Conservation (phyloP, 1,140 invertebrate species). For the Arctopsyche grandis region DNA sequence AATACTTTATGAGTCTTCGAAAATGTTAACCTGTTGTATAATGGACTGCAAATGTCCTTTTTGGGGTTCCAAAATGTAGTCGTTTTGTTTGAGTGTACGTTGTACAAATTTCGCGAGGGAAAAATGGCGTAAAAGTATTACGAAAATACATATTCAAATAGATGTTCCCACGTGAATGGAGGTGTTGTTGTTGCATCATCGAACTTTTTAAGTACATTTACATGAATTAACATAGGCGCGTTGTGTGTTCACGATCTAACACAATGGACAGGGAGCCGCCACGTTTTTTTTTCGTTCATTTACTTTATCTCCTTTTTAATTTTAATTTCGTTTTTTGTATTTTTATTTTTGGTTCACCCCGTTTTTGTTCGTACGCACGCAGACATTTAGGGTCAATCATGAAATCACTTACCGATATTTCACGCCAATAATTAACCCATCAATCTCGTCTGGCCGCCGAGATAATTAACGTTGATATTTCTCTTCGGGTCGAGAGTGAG, state of each 20-base stretch:
- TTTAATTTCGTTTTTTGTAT: background rate
- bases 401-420: conserved; percentile 42
- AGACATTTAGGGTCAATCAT: conserved; percentile 31
- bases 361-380: conserved; percentile 2
- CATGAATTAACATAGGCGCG: conserved; percentile 36
- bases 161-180: conserved; percentile 34
- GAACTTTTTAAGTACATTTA: conserved; percentile 39
- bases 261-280: conserved; percentile 35
- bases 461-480: conserved; percentile 33
- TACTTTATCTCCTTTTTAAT: background rate
- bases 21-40: no score
- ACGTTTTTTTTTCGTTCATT: conserved; percentile 3
- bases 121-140: conserved; percentile 8
- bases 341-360: background rate
- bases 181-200: conserved; percentile 27
- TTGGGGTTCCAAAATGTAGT: no score
- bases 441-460: conserved; percentile 30
- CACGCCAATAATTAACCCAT: conserved; percentile 45
- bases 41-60: no score
- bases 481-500: background rate
- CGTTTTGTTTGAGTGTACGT: no score
- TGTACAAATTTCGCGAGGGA: background rate
- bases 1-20: no score
- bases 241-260: conserved; percentile 20
- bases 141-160: background rate